A percentile compares a stretch with the other conserved stretches of the same genome.
These are phyloP conservation scores for Strix uralensis DNA, from an alignment of 2,113 vertebrate genomes.

Conservation along the genomic window DNA sequence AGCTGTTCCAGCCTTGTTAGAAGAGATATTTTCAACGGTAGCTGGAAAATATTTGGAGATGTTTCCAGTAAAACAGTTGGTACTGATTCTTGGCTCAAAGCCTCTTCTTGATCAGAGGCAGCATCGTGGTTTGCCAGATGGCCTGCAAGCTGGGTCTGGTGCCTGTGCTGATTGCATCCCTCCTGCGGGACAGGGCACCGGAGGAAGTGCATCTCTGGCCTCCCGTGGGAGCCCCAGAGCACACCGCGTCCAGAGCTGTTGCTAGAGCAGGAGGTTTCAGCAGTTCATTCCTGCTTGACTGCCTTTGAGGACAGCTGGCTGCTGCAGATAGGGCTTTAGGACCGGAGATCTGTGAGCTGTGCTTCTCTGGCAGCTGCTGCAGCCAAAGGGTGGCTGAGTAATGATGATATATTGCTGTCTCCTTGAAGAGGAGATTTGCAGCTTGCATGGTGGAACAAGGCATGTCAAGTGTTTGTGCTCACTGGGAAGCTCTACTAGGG, in stretches of 20 bases:
- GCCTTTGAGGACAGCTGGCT: neutral
- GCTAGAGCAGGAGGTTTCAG: neutral
- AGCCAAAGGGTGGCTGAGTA: neutral
- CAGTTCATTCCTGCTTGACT: neutral
- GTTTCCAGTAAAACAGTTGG: conserved; percentile 36
- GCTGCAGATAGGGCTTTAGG: neutral
- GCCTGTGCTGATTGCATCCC: neutral
- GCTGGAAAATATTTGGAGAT: conserved; percentile 10
- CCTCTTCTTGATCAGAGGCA: neutral
- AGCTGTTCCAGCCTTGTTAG: neutral
- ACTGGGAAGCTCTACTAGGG: neutral
- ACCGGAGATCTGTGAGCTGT: neutral
- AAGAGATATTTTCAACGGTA: neutral
- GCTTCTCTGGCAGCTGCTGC: neutral
- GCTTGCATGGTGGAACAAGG: accelerated
- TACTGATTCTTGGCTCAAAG: neutral
- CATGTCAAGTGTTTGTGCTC: neutral
- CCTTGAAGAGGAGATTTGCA: neutral
- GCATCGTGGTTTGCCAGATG: neutral
- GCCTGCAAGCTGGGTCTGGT: neutral
- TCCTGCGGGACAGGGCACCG: neutral
- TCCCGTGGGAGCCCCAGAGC: neutral
- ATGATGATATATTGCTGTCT: accelerated
- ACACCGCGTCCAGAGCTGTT: neutral
- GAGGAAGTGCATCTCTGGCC: neutral